phyloP scores from a whole-genome alignment of 2,797 vertebrate species.

The Sebastes hubbsi region DNA sequence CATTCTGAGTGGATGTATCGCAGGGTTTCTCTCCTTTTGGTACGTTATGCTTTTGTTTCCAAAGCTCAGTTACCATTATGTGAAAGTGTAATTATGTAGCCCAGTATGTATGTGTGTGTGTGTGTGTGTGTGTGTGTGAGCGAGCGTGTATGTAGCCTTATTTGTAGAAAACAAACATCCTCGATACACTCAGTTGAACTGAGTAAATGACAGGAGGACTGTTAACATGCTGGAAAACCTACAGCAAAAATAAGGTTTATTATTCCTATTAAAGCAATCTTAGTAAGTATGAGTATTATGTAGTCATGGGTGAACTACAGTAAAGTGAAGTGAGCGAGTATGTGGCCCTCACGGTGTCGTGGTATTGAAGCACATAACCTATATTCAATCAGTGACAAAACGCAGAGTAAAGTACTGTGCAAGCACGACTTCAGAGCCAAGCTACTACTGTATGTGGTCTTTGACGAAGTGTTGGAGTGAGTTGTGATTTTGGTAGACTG shows the following conservation, averaged over 20 bases:
- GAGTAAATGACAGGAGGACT: constrained; percentile 2
- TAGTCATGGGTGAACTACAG: not conserved
- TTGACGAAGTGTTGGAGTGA: not conserved
- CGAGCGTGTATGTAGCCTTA: not conserved
- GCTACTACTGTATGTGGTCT: not conserved
- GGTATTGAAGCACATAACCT: not conserved
- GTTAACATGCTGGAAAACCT: constrained; percentile 18
- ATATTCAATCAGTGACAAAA: not conserved
- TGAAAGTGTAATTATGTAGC: not conserved
- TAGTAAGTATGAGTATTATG: not conserved
- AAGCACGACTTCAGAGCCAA: not conserved
- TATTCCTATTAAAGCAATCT: constrained; percentile 13
- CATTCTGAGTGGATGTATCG: not conserved
- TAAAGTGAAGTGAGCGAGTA: not conserved
- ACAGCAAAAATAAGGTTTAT: not conserved
- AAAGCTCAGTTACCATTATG: not conserved
- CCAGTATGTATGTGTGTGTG: not conserved
- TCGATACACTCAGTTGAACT: constrained; percentile 4
- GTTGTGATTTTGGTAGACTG: not conserved
- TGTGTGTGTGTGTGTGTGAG: too few relatives aligned
- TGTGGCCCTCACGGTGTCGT: not conserved
- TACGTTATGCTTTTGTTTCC: constrained; percentile 9
- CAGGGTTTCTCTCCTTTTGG: constrained; percentile 9
- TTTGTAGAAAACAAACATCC: not conserved
- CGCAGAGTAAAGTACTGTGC: not conserved